Evolutionary conservation across 1,140 invertebrate genomes (phyloP).

Genomic region (Drosophila arawakana): DNA sequence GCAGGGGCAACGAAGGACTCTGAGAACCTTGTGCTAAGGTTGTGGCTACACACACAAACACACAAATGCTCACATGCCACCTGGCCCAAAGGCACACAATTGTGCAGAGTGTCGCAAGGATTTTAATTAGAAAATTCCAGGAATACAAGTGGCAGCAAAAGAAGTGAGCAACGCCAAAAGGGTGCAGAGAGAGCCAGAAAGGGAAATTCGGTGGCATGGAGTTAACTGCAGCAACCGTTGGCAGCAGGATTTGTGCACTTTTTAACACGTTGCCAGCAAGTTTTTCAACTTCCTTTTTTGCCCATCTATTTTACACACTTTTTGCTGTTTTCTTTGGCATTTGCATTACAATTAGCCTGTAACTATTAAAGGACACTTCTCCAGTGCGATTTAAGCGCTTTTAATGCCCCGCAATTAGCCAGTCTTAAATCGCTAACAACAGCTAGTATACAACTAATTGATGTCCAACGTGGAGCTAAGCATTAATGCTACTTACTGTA

Average conservation of each 20-base stretch:
- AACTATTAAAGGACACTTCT: constrained; percentile 44
- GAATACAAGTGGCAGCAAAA: constrained; percentile 67
- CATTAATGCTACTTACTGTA: constrained; percentile 22
- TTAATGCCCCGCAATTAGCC: constrained; percentile 72
- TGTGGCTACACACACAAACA: constrained; percentile 40
- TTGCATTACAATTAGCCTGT: constrained; percentile 75
- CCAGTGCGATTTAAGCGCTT: constrained; percentile 47
- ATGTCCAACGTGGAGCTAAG: constrained; percentile 32
- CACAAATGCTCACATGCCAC: constrained; percentile 23
- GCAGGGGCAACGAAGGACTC: constrained; percentile 37
- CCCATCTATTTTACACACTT: constrained; percentile 24
- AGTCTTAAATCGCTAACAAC: constrained; percentile 64
- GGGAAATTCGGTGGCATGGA: neutral
- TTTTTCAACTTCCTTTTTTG: constrained; percentile 24
- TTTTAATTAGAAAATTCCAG: constrained; percentile 83
- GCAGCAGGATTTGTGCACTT: constrained; percentile 71
- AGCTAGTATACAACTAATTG: constrained; percentile 64
- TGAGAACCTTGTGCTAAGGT: constrained; percentile 42
- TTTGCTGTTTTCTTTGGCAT: constrained; percentile 71
- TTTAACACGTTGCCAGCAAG: constrained; percentile 59
- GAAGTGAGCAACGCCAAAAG: constrained; percentile 16
- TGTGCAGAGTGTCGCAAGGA: constrained; percentile 61
- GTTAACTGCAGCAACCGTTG: constrained; percentile 31
- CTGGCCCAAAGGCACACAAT: constrained; percentile 60
- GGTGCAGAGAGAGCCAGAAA: neutral